These are phyloP conservation scores for Sorex maritimensis DNA, from an alignment of 2,797 vertebrate genomes.

Conservation along the genomic window DNA sequence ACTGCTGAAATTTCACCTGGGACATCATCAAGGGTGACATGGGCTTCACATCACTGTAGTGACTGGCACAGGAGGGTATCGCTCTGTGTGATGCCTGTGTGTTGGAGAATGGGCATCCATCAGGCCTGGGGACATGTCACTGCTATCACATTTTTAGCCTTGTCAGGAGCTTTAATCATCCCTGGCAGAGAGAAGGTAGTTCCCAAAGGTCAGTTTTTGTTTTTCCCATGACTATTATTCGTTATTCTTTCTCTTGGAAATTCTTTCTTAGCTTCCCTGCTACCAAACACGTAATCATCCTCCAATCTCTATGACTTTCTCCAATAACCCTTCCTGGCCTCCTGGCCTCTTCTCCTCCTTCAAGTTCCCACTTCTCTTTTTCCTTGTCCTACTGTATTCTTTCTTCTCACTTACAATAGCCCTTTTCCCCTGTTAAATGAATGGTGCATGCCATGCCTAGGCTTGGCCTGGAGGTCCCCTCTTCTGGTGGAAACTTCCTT, in stretches of 20 bases:
- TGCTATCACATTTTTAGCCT: not conserved
- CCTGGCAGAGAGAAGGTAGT: not conserved
- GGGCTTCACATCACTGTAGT: not conserved
- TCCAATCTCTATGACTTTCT: not conserved
- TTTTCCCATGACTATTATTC: not conserved
- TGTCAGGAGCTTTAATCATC: not conserved
- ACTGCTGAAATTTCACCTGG: not conserved
- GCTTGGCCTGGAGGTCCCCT: not conserved
- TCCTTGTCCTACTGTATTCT: not conserved
- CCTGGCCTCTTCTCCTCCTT: not conserved
- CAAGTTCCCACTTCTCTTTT: not conserved
- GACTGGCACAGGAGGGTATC: not conserved
- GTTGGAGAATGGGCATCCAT: not conserved
- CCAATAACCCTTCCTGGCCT: not conserved
- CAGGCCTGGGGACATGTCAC: not conserved
- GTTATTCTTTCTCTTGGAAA: not conserved
- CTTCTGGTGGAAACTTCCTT: not conserved
- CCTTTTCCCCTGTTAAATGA: not conserved
- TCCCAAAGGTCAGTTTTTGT: not conserved
- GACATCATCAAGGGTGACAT: not conserved
- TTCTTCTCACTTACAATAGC: not conserved
- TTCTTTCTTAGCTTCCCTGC: not conserved
- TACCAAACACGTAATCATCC: not conserved
- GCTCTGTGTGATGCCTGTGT: not conserved
- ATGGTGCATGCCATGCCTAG: not conserved